Evolutionary conservation across 2,797 vertebrate species (phyloP), one percentile per base, ranked within the genome.

Genomic region (Furcifer pardalis): DNA sequence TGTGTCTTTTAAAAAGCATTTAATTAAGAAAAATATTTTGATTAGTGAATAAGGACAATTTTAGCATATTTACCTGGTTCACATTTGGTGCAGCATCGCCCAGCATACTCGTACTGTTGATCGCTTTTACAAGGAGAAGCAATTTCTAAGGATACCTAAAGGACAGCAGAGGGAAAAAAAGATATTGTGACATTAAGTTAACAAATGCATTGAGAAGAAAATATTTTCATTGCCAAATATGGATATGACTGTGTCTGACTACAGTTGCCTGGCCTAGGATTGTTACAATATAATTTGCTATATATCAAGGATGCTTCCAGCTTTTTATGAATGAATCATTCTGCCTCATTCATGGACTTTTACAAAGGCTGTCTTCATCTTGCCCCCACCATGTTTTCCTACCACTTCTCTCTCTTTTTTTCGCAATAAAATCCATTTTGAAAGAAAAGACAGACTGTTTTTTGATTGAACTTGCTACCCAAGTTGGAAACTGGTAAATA

Each of bases 41-140:
- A 56, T 21, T 42, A 63, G 15, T 10, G n/a, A 42, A 17, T 71
- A 62, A 77, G n/a, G 76, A 40, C 3, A 13, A 32, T 37, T 7
- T 68, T 73, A 73, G 76, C 72, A 0, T 8, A 60, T 71, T 42
- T 93, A 97, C 96, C 96, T 93, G 96, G 96, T 82, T 96, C 93
- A 69, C 96, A 97, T 73, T 95, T 97, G n/a, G n/a, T 90, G 82
- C 96, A 97, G 90, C 96, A 96, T 17, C 79, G 88, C 37, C 95
- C 95, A 0, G 78, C 80, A 44, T 85, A 77, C 66, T 95, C 91
- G 49, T 96, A 97, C 56, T 96, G 92, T 81, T 91, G 94, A 13
- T 96, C 94, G 0, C 82, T 90, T 68, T 85, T 56, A 62, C 96
- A 97, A 0, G 81, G 92, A 0, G 56, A 84, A 42, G 91, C 56